Percentiles rank a stretch among this genome's conserved stretches.
Conservation (phyloP, 2,797 vertebrate genomes). For the Lepilemur septentrionalis region DNA sequence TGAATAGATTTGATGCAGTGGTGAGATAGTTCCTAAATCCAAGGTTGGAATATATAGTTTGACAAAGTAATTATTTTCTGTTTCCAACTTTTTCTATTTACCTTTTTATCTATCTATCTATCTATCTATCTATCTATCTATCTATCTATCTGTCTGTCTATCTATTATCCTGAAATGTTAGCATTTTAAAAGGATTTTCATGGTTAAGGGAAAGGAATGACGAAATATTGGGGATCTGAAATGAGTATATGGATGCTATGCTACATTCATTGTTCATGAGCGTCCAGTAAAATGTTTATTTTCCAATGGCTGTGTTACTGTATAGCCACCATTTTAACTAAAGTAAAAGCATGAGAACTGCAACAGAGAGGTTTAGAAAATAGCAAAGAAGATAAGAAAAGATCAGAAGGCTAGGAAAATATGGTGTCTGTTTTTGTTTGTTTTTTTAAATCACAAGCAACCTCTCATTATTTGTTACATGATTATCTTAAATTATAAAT, state of each 20-base stretch:
- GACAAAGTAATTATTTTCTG: neutral
- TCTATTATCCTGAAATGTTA: neutral
- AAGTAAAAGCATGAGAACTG: neutral
- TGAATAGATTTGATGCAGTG: neutral
- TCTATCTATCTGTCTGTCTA: neutral
- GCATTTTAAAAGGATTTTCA: neutral
- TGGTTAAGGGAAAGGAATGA: neutral
- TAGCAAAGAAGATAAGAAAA: neutral
- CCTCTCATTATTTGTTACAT: neutral
- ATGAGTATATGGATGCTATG: neutral
- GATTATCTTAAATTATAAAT: conserved; percentile 1
- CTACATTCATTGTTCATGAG: neutral
- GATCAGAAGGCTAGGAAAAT: neutral
- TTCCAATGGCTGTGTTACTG: neutral
- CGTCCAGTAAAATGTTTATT: conserved; percentile 3
- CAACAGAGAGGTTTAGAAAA: neutral
- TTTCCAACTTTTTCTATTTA: neutral
- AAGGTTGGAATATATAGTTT: neutral
- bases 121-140: neutral
- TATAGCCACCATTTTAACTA: neutral
- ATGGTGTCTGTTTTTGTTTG: neutral
- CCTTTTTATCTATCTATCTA: neutral
- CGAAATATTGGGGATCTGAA: neutral
- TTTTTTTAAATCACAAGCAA: neutral
- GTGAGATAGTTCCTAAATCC: neutral